Base-by-base conservation (phyloP, 2,797 vertebrate species). In the Hippoglossus hippoglossus region DNA sequence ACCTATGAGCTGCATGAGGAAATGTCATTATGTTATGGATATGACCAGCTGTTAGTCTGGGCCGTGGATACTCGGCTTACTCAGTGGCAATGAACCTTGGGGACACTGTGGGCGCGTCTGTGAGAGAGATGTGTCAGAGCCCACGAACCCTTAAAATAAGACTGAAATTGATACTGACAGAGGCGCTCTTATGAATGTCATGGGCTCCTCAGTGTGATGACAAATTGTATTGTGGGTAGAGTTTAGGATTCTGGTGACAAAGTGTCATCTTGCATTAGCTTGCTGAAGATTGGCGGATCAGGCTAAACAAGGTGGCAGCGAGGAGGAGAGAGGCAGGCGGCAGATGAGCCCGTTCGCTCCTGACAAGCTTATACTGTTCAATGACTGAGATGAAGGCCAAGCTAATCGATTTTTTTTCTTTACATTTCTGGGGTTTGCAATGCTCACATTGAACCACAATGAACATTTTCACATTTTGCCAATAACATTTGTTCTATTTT, bases 221-320 rank as follows among this genome's bases (percentile, higher is more conserved):
- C 92, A 93, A 85, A 91, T 89, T 85, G 85, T 84, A 87, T 89
- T 84, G 86, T 83, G 84, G 82, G 65, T 63, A 87, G 87, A 84
- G 85, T 91, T 89, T 89, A 85, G 89, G 82, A 91, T 91, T 90
- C 86, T 82, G 89, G 85, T 89, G 74, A 74, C 90, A 87, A 90
- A 89, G 73, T 91, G 93, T 94, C 92, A 88, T 83, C 85, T 87
- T 59, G 82, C 66, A 89, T 94, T 93, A 92, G 79, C 80, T 59
- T 44, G 73, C 84, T 50, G 78, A 87, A 94, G 91, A 94, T 50
- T 86, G 94, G 89, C 80, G 73, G 91, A 86, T 86, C 79, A 73
- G 80, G 0, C 65, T 87, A 90, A 92, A 89, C 80, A 86, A 93
- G 91, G 86, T 92, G 93, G 90, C 87, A 90, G 88, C 0, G 76